A percentile compares a stretch with the other conserved stretches of the same genome.
Conservation (phyloP, 2,888 invertebrate genomes). For the Thecophora atra region DNA sequence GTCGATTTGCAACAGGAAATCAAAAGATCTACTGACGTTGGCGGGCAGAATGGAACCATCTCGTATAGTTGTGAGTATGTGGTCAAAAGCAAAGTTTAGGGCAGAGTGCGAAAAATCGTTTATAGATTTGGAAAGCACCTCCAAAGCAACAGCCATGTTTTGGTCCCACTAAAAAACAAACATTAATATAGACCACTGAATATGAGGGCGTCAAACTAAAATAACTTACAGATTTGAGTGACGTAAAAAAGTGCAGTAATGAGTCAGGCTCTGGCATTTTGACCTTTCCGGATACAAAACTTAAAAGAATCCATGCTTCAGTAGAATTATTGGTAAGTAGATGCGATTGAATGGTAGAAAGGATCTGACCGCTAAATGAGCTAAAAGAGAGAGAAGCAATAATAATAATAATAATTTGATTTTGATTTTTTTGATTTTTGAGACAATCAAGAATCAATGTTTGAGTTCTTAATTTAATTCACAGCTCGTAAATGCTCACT, state of each 20-base stretch:
- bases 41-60: slow-evolving; percentile 58
- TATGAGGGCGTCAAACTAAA: background rate
- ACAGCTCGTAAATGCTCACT: too few species aligned
- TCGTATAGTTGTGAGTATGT: slow-evolving; percentile 53
- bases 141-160: slow-evolving; percentile 61
- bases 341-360: slow-evolving; percentile 61
- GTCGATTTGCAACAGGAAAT: slow-evolving; percentile 57
- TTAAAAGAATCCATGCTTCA: slow-evolving; percentile 63
- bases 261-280: slow-evolving; percentile 58
- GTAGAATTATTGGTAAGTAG: slow-evolving; percentile 61
- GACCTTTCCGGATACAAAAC: slow-evolving; percentile 61
- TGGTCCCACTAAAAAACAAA: slow-evolving; percentile 54
- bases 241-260: slow-evolving; percentile 57
- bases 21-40: slow-evolving; percentile 60
- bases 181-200: background rate
- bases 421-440: background rate
- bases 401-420: too few species aligned
- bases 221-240: slow-evolving; percentile 53
- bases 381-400: too few species aligned
- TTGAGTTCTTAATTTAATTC: background rate
- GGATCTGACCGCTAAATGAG: slow-evolving; percentile 40
- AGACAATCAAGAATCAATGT: background rate
- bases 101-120: slow-evolving; percentile 61
- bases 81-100: slow-evolving; percentile 60
- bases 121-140: slow-evolving; percentile 58